phyloP scores from a whole-genome alignment of 2,113 vertebrate species.

The Oryzias melastigma region DNA sequence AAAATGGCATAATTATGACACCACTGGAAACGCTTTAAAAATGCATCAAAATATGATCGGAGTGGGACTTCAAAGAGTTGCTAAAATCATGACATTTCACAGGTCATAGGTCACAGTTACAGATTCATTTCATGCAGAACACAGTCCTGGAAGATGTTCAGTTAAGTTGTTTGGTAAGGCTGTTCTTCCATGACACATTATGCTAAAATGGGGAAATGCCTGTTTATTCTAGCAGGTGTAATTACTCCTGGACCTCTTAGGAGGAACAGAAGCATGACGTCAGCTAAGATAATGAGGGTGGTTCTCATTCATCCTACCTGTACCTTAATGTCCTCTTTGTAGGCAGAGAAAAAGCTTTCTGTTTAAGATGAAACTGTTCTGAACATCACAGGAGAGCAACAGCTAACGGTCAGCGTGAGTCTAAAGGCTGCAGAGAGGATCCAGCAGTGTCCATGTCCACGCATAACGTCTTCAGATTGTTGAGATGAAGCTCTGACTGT shows the following conservation, averaged over 20 bases:
- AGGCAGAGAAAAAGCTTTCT: neutral
- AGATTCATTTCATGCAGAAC: no score
- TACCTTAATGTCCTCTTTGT: conserved; percentile 28
- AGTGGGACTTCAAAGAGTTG: no score
- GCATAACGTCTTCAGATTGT: conserved; percentile 6
- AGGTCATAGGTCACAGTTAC: no score
- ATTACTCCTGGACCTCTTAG: conserved; percentile 48
- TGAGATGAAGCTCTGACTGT: neutral
- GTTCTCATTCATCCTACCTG: conserved; percentile 21
- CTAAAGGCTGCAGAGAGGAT: conserved; percentile 20
- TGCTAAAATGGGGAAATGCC: conserved; percentile 42
- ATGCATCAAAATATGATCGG: no score
- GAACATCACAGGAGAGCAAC: conserved; percentile 4
- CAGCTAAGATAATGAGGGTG: conserved; percentile 51
- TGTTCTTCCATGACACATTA: conserved; percentile 30
- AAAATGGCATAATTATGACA: no score
- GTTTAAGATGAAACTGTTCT: neutral
- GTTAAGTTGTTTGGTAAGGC: neutral
- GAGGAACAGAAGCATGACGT: conserved; percentile 31
- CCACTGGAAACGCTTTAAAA: no score
- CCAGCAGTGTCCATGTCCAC: neutral
- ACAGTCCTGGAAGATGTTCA: neutral
- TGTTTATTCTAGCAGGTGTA: conserved; percentile 41
- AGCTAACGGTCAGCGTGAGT: conserved; percentile 8
- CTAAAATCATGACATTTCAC: no score